Percentiles rank a stretch among this genome's conserved stretches.
These are phyloP conservation scores for Psettodes erumei DNA, from an alignment of 2,113 vertebrate genomes.

Conservation along the genomic window DNA sequence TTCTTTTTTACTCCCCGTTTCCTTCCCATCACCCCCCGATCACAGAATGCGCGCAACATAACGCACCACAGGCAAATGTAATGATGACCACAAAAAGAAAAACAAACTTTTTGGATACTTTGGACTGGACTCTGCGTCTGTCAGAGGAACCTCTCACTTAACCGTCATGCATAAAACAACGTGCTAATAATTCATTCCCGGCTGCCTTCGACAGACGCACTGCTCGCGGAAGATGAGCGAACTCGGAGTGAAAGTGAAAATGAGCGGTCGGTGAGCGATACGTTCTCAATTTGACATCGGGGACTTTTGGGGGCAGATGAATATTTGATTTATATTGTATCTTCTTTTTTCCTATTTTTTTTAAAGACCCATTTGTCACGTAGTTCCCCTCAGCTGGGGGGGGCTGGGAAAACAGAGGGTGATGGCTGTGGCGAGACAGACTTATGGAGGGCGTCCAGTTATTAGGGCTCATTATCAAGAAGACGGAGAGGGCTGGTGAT, in stretches of 20 bases:
- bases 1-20: not conserved
- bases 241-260: slow-evolving; percentile 56
- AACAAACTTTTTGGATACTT: slow-evolving; percentile 24
- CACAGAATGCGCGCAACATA: slow-evolving; percentile 4
- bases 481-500: slow-evolving; percentile 38
- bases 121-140: slow-evolving; percentile 44
- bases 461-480: slow-evolving; percentile 57
- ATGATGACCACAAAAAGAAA: slow-evolving; percentile 13
- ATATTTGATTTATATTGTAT: too few species aligned
- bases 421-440: slow-evolving; percentile 38
- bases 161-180: slow-evolving; percentile 63
- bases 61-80: slow-evolving; percentile 13
- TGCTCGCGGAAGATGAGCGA: slow-evolving; percentile 41
- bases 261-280: slow-evolving; percentile 45
- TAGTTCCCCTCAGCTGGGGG: slow-evolving; percentile 30
- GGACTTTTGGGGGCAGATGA: slow-evolving; percentile 67
- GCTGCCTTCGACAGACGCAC: slow-evolving; percentile 25
- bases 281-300: slow-evolving; percentile 70
- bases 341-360: slow-evolving; percentile 55
- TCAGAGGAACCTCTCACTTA: slow-evolving; percentile 44
- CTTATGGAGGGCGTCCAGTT: slow-evolving; percentile 49
- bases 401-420: slow-evolving; percentile 13
- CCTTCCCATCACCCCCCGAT: not conserved
- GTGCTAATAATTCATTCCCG: slow-evolving; percentile 40
- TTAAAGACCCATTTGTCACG: slow-evolving; percentile 67